Evolutionary conservation across 1,140 invertebrate genomes (phyloP), one percentile per base, ranked within the genome.

Genomic region (Trachymyrmex cornetzi): DNA sequence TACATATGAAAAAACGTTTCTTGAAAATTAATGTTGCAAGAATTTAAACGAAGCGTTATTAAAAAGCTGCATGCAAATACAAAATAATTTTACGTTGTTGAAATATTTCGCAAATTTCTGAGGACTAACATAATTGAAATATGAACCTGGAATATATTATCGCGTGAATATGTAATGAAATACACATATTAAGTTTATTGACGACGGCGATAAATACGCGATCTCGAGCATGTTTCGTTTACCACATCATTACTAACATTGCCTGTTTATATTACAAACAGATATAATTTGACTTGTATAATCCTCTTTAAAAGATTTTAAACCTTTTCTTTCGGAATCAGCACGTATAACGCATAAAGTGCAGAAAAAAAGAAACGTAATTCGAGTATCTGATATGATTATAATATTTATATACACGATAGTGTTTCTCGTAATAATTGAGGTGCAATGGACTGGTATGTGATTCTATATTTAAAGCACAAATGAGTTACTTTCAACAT

Each of bases 381-480:
- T 86, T 89, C 71, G 61, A 67, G 71, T 85, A 86, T 80, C 5
- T 88, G 86, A 79, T 72, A 88, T 80, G 74, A 86, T 59, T 88
- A 87, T 89, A 85, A 89, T 92, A 93, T 93, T 92, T 92, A 92
- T 92, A 92, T 84, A 88, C 74, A 81, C 38, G 38, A 87, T 87
- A 91, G 86, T 77, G 64, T 90, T 77, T 77, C 61, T 79, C 19
- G 77, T 91, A 84, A 69, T 77, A 81, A 84, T 85, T 90, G 66
- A 88, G 90, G 91, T 93, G 92, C 91, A 92, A 94, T 93, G 91
- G 90, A 94, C 91, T 95, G 91, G 92, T 86, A 94, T 94, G 94
- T 95, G 94, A 95, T 95, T 94, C 89, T 94, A 93, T 95, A 94
- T 94, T 94, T 94, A 92, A 94, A 94, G 91, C 94, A 93, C 92